Conservation (phyloP, 2,888 invertebrate species). For the Drosophila niveifrons region DNA sequence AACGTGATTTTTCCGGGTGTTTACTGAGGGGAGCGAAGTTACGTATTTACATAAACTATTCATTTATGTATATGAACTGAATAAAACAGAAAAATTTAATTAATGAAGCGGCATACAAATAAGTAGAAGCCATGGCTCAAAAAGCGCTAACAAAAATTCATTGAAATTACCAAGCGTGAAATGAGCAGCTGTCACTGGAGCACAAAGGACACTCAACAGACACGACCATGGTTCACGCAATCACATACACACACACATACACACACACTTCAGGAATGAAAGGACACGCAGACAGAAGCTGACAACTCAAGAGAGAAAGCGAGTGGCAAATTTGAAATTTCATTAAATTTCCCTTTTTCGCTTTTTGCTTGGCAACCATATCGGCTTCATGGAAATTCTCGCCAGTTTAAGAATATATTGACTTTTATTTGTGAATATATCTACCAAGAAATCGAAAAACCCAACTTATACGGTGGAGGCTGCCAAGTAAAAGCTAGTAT, state of each 20-base stretch:
- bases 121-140: slow-evolving; percentile 49
- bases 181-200: slow-evolving; percentile 79
- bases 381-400: slow-evolving; percentile 44
- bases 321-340: slow-evolving; percentile 79
- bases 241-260: slow-evolving; percentile 19
- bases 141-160: slow-evolving; percentile 63
- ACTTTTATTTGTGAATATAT: slow-evolving; percentile 10
- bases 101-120: slow-evolving; percentile 65
- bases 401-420: slow-evolving; percentile 39
- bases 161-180: slow-evolving; percentile 80
- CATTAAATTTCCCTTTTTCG: slow-evolving; percentile 74
- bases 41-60: slow-evolving; percentile 43
- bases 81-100: slow-evolving; percentile 63
- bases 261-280: slow-evolving; percentile 8
- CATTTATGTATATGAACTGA: slow-evolving; percentile 43
- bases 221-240: slow-evolving; percentile 40
- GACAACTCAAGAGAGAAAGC: slow-evolving; percentile 63
- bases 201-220: slow-evolving; percentile 68
- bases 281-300: slow-evolving; percentile 22
- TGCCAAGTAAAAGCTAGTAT: slow-evolving; percentile 50
- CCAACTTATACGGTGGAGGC: slow-evolving; percentile 18
- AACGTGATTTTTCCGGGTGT: background rate
- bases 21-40: background rate
- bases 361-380: slow-evolving; percentile 27
- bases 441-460: slow-evolving; percentile 16